These are phyloP conservation scores for Camponotus vicinus DNA, from an alignment of 1,140 invertebrate species.

Conservation along the genomic window DNA sequence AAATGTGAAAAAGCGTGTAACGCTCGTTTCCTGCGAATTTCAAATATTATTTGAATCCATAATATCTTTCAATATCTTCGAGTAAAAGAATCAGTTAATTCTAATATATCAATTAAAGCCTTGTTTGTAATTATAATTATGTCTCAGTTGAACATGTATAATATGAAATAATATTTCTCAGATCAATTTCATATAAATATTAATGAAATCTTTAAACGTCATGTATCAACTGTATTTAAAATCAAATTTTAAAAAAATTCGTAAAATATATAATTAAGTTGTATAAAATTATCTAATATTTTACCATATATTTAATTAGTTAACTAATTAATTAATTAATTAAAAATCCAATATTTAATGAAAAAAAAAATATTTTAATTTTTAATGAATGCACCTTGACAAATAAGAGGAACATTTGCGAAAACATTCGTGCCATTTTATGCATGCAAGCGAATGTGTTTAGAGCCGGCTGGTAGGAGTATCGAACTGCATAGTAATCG, in stretches of 20 bases:
- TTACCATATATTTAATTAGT: neutral
- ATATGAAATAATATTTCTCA: neutral
- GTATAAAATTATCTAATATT: neutral
- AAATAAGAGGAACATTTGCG: neutral
- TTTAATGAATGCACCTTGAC: neutral
- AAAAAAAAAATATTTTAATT: neutral
- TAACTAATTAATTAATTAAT: neutral
- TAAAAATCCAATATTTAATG: neutral
- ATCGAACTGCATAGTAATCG: conserved; percentile 50
- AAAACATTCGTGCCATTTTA: neutral
- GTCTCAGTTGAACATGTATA: neutral
- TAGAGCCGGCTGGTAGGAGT: neutral
- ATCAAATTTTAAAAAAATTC: neutral
- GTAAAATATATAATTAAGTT: neutral
- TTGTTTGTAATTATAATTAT: neutral
- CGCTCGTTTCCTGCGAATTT: neutral
- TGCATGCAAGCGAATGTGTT: neutral
- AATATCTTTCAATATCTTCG: neutral
- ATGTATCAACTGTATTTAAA: neutral
- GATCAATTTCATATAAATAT: neutral
- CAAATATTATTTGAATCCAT: neutral
- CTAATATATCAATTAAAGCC: neutral
- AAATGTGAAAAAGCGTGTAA: neutral
- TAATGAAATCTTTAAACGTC: neutral
- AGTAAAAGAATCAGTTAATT: neutral